A percentile compares a stretch with the other conserved stretches of the same genome.
Evolutionary conservation across 2,113 vertebrate species (phyloP).

Genomic region (Monarcha castaneiventris): DNA sequence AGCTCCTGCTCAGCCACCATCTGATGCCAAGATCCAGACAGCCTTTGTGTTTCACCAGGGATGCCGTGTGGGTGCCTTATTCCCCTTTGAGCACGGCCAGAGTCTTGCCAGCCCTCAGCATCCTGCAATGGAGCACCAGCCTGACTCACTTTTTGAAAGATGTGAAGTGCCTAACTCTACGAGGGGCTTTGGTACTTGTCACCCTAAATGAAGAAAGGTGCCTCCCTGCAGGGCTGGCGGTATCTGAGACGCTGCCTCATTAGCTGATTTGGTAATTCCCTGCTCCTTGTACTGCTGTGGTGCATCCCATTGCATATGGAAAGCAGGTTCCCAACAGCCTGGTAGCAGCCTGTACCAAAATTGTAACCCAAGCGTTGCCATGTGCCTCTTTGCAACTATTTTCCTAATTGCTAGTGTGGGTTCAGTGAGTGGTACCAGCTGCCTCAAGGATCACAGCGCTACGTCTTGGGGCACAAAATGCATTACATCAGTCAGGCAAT

Average conservation of each 20-base stretch:
- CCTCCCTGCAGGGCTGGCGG: not conserved
- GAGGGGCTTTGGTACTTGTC: not conserved
- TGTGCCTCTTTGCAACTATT: not conserved
- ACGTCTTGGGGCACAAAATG: not conserved
- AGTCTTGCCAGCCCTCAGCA: not conserved
- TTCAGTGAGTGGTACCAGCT: not conserved
- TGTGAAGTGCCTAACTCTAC: not conserved
- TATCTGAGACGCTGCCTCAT: not conserved
- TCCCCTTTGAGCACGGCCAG: not conserved
- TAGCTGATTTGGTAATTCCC: not conserved
- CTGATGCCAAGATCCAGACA: not conserved
- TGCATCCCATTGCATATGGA: accelerated
- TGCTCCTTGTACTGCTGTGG: not conserved
- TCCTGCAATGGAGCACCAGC: not conserved
- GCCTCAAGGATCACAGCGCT: not conserved
- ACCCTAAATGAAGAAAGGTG: not conserved
- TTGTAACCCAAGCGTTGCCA: not conserved
- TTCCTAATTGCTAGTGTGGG: not conserved
- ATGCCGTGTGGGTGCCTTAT: not conserved
- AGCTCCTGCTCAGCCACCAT: not conserved
- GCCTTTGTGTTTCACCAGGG: not conserved
- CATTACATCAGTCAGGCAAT: not conserved
- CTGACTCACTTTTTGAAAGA: not conserved
- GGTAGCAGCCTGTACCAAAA: not conserved
- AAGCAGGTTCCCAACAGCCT: not conserved